Evolutionary conservation across 2,113 vertebrate species (phyloP).

Genomic region (Menura novaehollandiae): DNA sequence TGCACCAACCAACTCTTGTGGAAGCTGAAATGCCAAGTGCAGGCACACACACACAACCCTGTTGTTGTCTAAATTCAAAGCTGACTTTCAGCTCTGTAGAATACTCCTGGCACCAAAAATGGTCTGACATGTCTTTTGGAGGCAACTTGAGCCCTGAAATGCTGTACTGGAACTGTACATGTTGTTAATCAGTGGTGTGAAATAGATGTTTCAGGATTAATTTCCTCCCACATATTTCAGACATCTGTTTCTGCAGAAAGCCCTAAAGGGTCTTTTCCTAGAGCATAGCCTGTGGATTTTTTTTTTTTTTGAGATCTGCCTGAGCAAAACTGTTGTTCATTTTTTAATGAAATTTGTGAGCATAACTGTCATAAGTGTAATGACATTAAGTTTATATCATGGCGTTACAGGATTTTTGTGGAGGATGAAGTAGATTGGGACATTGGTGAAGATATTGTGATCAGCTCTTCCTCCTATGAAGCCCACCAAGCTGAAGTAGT

Average conservation of each 20-base stretch:
- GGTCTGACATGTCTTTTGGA: neutral
- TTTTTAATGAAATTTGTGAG: neutral
- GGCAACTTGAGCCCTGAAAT: neutral
- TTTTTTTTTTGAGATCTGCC: neutral
- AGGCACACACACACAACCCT: too few relatives aligned
- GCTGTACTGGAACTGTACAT: neutral
- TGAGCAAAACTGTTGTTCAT: neutral
- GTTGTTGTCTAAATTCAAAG: neutral
- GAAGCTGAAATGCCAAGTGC: neutral
- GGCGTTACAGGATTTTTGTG: conserved; percentile 65
- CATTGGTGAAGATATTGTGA: conserved; percentile 48
- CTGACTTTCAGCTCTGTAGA: neutral
- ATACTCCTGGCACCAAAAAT: neutral
- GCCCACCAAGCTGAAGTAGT: conserved; percentile 71
- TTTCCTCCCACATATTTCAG: neutral
- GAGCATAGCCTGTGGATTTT: neutral
- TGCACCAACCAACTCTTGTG: rapidly evolving
- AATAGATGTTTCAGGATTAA: neutral
- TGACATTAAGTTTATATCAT: neutral
- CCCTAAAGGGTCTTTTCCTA: neutral
- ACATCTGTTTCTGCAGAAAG: neutral
- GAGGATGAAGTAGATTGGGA: conserved; percentile 67
- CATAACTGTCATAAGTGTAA: neutral
- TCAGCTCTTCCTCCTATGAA: conserved; percentile 76
- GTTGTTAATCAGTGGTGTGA: neutral